A percentile compares a stretch with the other conserved stretches of the same genome.
phyloP scores from a whole-genome alignment of 2,113 vertebrate genomes.

The Chaenogobius annularis region DNA sequence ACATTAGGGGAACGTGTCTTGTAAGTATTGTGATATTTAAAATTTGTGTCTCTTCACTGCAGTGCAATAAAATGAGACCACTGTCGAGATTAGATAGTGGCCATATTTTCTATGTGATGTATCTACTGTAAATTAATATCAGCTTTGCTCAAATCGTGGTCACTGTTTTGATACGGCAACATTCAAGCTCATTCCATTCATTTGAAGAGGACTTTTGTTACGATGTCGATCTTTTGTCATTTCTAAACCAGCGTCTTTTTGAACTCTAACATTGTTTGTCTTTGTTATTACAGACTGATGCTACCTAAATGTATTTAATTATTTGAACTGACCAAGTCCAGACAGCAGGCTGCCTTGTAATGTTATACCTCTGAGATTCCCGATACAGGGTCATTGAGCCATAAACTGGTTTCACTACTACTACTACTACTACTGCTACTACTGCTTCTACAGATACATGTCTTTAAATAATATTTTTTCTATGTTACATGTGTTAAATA shows the following conservation, averaged over 20 bases:
- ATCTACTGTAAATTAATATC: neutral
- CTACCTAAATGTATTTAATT: constrained; percentile 20
- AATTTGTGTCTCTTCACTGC: constrained; percentile 3
- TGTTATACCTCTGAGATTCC: constrained; percentile 50
- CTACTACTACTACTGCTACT: constrained; percentile 1
- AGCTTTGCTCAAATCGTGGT: constrained; percentile 11
- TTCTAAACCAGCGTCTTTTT: constrained; percentile 2
- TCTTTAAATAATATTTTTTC: constrained; percentile 12
- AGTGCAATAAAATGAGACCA: constrained; percentile 45
- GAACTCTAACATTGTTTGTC: neutral
- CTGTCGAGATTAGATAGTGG: constrained; percentile 17
- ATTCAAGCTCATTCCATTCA: constrained; percentile 1
- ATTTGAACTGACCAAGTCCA: constrained; percentile 14
- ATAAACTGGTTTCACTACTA: constrained; percentile 30
- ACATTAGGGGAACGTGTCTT: neutral
- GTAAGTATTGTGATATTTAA: neutral
- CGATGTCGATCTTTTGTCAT: neutral
- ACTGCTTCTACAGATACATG: constrained; percentile 7
- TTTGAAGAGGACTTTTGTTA: neutral
- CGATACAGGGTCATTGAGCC: constrained; percentile 54
- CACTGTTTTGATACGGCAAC: constrained; percentile 3
- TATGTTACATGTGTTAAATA: constrained; percentile 15
- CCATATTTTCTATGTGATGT: constrained; percentile 14
- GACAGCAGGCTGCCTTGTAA: constrained; percentile 37
- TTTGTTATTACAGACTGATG: constrained; percentile 9